Conservation (phyloP, 2,113 vertebrate species). For the Panurus biarmicus region DNA sequence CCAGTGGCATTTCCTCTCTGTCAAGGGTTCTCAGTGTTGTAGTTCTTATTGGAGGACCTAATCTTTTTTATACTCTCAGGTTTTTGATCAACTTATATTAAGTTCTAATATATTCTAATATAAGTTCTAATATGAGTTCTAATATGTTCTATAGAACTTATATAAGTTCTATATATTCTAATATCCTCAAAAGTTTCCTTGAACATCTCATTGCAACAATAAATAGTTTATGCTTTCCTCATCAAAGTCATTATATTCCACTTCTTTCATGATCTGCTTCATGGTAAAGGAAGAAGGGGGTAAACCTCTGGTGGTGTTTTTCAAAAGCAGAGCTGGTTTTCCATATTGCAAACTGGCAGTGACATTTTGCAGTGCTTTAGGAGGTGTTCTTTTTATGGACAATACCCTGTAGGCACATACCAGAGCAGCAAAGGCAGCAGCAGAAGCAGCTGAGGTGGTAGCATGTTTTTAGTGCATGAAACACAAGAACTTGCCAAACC, state of each 20-base stretch:
- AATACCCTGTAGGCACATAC: not conserved
- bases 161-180: no score
- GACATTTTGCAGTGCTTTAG: not conserved
- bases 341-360: not conserved
- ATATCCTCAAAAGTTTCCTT: not conserved
- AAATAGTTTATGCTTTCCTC: not conserved
- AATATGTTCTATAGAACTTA: no score
- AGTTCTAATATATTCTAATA: no score
- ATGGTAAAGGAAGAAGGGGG: not conserved
- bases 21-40: not conserved
- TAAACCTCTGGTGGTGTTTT: not conserved
- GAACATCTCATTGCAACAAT: not conserved
- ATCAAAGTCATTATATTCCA: not conserved
- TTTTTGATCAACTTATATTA: not conserved
- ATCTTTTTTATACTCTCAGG: not conserved
- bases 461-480: not conserved
- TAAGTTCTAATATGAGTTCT: no score
- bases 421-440: not conserved
- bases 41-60: not conserved
- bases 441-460: not conserved
- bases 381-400: not conserved
- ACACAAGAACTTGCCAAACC: not conserved
- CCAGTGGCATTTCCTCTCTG: not conserved
- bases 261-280: not conserved
- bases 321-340: not conserved